Conservation (phyloP, 2,797 vertebrate species). For the Lepilemur ruficaudatus region DNA sequence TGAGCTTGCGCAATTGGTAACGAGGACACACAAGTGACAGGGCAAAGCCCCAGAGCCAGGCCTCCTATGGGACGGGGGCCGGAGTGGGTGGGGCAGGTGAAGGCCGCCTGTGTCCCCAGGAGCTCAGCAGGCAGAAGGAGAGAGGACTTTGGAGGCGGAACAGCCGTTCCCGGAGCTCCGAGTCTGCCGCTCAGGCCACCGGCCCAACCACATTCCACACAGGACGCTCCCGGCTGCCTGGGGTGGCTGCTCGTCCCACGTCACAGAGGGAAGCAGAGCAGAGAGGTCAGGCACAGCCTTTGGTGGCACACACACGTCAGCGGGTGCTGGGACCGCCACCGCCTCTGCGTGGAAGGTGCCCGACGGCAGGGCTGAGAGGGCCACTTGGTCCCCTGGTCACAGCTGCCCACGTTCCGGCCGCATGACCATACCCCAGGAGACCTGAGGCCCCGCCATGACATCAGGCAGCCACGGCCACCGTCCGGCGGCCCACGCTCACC, state of each 20-base stretch:
- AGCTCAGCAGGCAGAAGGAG: background rate
- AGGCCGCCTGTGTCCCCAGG: accelerated
- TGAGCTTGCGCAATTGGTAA: accelerated
- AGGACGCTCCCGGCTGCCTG: background rate
- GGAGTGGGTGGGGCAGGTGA: accelerated
- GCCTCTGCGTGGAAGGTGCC: background rate
- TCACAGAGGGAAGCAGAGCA: background rate
- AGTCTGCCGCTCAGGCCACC: accelerated
- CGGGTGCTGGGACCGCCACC: background rate
- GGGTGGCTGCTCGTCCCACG: accelerated
- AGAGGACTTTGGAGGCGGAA: background rate
- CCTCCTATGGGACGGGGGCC: accelerated
- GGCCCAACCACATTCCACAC: accelerated
- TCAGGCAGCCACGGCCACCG: accelerated
- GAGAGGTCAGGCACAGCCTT: background rate
- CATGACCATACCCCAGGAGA: background rate
- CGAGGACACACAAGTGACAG: background rate
- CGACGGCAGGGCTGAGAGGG: background rate
- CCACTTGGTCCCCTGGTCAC: background rate
- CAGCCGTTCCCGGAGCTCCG: accelerated
- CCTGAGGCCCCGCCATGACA: too few species aligned
- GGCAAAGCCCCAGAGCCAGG: accelerated
- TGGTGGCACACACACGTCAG: background rate
- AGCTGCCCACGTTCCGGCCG: background rate
- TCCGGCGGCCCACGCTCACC: slow-evolving; percentile 77